Evolutionary conservation across 1,140 invertebrate species (phyloP).

Genomic region (Caenorhabditis latens): DNA sequence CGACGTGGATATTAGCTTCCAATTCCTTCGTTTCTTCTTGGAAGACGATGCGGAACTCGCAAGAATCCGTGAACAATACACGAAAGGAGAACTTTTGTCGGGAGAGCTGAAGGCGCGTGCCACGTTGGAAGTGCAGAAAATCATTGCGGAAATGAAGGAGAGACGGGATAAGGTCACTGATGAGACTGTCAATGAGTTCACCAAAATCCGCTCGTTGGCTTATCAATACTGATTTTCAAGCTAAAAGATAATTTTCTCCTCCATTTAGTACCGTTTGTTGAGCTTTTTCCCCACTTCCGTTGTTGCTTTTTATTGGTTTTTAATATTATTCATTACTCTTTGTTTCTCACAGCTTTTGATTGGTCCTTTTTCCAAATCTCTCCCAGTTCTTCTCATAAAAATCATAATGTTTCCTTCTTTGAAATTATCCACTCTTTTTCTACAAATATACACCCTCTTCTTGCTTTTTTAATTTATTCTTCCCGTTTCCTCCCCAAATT

Average conservation of each 20-base stretch:
- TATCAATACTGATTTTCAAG: constrained; percentile 65
- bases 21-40: constrained; percentile 94
- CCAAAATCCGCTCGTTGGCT: constrained; percentile 87
- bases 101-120: constrained; percentile 94
- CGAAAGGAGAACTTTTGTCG: constrained; percentile 89
- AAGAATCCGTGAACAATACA: constrained; percentile 87
- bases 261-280: neutral
- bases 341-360: neutral
- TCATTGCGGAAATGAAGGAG: constrained; percentile 88
- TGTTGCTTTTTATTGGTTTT: neutral
- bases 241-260: neutral
- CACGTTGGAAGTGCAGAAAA: constrained; percentile 84
- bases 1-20: constrained; percentile 93
- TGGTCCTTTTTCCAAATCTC: neutral
- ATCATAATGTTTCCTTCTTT: constrained; percentile 19
- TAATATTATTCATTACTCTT: neutral
- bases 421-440: neutral
- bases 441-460: neutral
- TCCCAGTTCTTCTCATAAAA: neutral
- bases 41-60: constrained; percentile 92
- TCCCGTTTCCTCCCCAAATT: neutral
- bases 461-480: neutral
- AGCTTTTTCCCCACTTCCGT: neutral
- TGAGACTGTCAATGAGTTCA: constrained; percentile 87
- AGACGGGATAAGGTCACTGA: constrained; percentile 87